These are phyloP conservation scores for Tenebrosternarchus preto DNA, from an alignment of 2,113 vertebrate species.

Conservation along the genomic window DNA sequence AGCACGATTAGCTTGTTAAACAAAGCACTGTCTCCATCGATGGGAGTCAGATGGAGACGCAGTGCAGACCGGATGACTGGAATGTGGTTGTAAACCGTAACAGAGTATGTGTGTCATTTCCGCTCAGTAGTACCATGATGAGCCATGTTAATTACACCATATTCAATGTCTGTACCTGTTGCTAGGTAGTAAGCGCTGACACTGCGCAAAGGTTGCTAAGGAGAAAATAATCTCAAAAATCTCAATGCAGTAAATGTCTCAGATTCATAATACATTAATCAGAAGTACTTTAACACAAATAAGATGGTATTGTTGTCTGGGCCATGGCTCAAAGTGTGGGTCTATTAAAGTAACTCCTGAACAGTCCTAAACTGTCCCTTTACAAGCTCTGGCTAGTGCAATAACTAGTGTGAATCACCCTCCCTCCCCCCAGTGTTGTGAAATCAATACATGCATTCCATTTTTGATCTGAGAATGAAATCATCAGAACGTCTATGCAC, in stretches of 20 bases:
- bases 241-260: constrained; percentile 14
- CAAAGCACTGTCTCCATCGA: constrained; percentile 9
- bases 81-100: background rate
- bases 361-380: constrained; percentile 46
- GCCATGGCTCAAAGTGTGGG: background rate
- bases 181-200: background rate
- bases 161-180: background rate
- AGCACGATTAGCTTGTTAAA: constrained; percentile 42
- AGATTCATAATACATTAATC: constrained; percentile 30
- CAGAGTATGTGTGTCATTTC: background rate
- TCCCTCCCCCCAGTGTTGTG: background rate
- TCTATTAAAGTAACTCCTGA: constrained; percentile 41
- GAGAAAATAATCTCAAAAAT: background rate
- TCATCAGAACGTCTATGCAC: constrained; percentile 7
- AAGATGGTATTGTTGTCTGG: constrained; percentile 13
- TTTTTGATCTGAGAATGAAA: background rate
- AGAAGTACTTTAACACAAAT: constrained; percentile 25
- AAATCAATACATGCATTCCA: constrained; percentile 41
- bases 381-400: constrained; percentile 38
- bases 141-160: background rate
- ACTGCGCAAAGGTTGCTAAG: background rate
- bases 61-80: background rate
- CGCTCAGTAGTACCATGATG: background rate
- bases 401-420: constrained; percentile 30
- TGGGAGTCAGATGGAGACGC: background rate